These are phyloP conservation scores for Bubo bubo DNA, from an alignment of 2,113 vertebrate species.

Conservation along the genomic window DNA sequence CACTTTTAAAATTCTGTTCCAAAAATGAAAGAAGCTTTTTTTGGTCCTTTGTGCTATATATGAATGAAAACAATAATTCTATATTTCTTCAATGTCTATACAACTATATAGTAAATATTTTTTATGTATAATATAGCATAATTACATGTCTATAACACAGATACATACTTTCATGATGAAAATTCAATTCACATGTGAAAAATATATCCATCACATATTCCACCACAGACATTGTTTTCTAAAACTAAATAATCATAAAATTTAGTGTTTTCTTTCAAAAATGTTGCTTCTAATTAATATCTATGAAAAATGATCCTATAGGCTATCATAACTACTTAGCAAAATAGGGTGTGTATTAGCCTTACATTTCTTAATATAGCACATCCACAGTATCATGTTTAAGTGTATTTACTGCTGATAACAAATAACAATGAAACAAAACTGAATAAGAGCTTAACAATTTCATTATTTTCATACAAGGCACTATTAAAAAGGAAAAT, in stretches of 20 bases:
- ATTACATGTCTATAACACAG: background rate
- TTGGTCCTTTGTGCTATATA: background rate
- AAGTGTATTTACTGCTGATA: background rate
- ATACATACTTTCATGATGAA: background rate
- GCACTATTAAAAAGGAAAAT: background rate
- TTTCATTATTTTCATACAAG: conserved; percentile 18
- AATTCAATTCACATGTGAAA: background rate
- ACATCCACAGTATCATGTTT: conserved; percentile 1
- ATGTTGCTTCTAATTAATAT: background rate
- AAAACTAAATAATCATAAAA: background rate
- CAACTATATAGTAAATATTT: background rate
- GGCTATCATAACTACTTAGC: background rate
- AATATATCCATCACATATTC: background rate
- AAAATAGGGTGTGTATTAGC: background rate
- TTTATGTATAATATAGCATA: background rate
- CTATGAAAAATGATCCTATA: background rate
- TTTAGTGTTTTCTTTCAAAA: background rate
- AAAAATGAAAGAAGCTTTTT: background rate
- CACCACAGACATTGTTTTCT: background rate
- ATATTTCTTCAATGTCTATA: background rate
- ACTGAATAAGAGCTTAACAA: background rate
- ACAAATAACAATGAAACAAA: conserved; percentile 16
- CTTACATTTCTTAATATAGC: conserved; percentile 2
- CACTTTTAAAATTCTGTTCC: background rate
- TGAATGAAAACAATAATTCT: background rate